These are phyloP conservation scores for Herpetotheres cachinnans DNA, from an alignment of 2,113 vertebrate species.

Conservation along the genomic window DNA sequence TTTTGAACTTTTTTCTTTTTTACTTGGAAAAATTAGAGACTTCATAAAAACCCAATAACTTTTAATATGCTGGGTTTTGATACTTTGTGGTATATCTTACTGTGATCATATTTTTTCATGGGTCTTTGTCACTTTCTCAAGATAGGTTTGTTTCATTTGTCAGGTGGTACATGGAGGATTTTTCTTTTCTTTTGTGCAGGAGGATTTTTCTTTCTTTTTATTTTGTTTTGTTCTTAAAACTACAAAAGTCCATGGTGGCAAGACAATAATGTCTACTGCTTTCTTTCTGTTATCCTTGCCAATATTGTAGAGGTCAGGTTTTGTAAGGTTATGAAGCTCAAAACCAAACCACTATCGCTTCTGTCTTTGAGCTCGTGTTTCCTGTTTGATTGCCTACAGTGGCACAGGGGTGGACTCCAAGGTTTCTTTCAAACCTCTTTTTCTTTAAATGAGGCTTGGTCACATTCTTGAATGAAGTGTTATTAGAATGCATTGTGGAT, in stretches of 20 bases:
- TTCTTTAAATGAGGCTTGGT: neutral
- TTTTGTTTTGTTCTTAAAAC: neutral
- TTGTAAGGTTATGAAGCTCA: neutral
- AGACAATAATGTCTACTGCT: neutral
- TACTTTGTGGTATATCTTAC: neutral
- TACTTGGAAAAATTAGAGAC: neutral
- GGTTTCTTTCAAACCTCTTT: neutral
- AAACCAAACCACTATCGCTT: neutral
- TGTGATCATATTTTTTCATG: neutral
- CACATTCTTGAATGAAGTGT: neutral
- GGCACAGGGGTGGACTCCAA: neutral
- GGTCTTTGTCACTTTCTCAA: neutral
- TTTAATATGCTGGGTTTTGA: neutral
- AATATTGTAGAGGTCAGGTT: neutral
- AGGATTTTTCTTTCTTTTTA: neutral
- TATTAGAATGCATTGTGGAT: neutral
- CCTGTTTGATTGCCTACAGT: neutral
- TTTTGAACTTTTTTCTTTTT: neutral
- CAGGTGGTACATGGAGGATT: neutral
- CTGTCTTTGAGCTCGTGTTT: neutral
- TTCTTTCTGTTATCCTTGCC: neutral
- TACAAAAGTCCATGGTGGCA: neutral
- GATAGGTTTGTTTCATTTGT: neutral
- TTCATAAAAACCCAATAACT: neutral
- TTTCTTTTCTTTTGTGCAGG: neutral